Base-by-base conservation (phyloP, 2,888 invertebrate genomes). In the Polietes domitor region DNA sequence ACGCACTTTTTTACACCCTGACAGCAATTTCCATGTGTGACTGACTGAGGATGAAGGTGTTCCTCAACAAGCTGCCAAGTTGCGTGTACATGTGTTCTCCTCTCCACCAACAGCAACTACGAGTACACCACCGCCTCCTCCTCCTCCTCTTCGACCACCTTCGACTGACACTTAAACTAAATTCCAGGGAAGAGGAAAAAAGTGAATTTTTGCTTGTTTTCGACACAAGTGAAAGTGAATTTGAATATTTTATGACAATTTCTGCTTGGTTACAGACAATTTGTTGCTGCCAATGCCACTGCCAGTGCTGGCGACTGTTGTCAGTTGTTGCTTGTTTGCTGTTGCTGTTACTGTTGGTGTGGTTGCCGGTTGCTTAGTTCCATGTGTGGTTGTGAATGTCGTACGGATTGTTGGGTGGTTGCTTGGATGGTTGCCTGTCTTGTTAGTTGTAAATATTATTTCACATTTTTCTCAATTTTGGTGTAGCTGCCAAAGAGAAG, bases 191-290 rank as follows among this genome's bases (percentile, higher is more conserved):
- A 28, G n/a, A 43, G 2, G 10, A 41, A 26, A 70, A 65, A 37
- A 65, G 12, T 65, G 65, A 65, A 41, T 37, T 65, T 65, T 7
- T 65, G 17, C 65, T 65, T 65, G 65, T 65, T 63, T 74, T 55
- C 26, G 37, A 50, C 53, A 61, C 72, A 72, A 86, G 63, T 80
- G 84, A 86, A 86, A 86, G 85, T 86, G 80, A 86, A 80, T 86
- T 86, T 86, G 68, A 86, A 86, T 86, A 86, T 86, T 86, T 86
- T 80, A 84, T 86, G 82, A 86, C 82, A 84, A 82, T 82, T 84
- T 84, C 76, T 80, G 84, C 74, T 82, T 80, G 78, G 78, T 80
- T 82, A 74, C 86, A 80, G 79, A 71, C 82, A 80, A 85, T 82
- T 82, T 83, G 85, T 76, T 80, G 76, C 55, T 77, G 76, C 55